Percentiles rank a stretch among this genome's conserved stretches.
These are phyloP conservation scores for Nematolebias whitei DNA, from an alignment of 2,113 vertebrate genomes.

Conservation along the genomic window DNA sequence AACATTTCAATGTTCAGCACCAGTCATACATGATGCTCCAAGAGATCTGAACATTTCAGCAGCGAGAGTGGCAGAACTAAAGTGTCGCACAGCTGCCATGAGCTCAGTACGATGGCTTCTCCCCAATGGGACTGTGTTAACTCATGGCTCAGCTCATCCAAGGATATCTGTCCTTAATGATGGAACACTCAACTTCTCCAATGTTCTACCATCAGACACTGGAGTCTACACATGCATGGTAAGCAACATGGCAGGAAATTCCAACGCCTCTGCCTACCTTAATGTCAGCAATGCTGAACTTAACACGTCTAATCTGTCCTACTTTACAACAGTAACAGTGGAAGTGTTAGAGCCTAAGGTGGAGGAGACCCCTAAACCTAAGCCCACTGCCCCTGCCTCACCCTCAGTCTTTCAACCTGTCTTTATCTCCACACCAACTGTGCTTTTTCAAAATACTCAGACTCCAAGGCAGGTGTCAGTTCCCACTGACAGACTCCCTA, in stretches of 20 bases:
- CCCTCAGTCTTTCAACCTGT: constrained; percentile 94
- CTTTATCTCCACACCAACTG: constrained; percentile 94
- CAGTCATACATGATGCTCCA: constrained; percentile 94
- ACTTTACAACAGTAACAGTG: constrained; percentile 96
- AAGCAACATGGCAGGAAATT: constrained; percentile 96
- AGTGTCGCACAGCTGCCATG: constrained; percentile 93
- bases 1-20: constrained; percentile 94
- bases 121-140: constrained; percentile 93
- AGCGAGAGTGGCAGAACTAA: constrained; percentile 91
- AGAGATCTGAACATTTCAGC: constrained; percentile 95
- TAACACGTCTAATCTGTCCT: constrained; percentile 97
- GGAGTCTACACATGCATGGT: constrained; percentile 98
- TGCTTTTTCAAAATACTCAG: constrained; percentile 90
- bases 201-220: constrained; percentile 89
- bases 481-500: constrained; percentile 83
- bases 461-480: constrained; percentile 88
- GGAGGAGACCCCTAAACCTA: constrained; percentile 90
- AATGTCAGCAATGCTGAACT: constrained; percentile 96
- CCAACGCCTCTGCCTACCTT: constrained; percentile 96
- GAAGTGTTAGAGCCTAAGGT: constrained; percentile 90
- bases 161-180: constrained; percentile 92
- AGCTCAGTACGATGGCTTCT: constrained; percentile 95
- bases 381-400: constrained; percentile 87
- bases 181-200: constrained; percentile 95
- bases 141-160: constrained; percentile 92